These are phyloP conservation scores for Amphimallon solstitiale DNA, from an alignment of 2,888 invertebrate species.

Conservation along the genomic window DNA sequence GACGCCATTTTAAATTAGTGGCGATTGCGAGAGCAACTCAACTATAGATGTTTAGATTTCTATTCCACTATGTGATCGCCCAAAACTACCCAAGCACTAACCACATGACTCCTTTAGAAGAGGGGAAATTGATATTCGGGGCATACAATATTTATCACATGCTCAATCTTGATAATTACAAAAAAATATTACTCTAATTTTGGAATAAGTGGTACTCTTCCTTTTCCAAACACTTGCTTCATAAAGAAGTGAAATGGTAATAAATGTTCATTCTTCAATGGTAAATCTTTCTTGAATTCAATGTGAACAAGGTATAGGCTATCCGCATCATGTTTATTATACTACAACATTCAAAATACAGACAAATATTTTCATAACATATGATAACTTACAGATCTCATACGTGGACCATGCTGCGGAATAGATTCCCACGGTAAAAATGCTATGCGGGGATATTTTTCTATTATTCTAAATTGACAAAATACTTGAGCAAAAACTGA, in stretches of 20 bases:
- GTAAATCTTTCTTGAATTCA: conserved; percentile 69
- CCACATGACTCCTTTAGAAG: too few relatives aligned
- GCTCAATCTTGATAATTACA: neutral
- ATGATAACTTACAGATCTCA: conserved; percentile 18
- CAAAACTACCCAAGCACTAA: too few relatives aligned
- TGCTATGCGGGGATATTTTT: conserved; percentile 33
- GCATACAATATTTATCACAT: neutral
- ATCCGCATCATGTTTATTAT: conserved; percentile 64
- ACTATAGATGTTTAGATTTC: too few relatives aligned
- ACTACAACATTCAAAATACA: conserved; percentile 46
- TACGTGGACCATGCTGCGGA: neutral
- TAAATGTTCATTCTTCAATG: conserved; percentile 65
- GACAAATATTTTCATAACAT: neutral
- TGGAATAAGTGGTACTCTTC: conserved; percentile 73
- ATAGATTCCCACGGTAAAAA: conserved; percentile 36
- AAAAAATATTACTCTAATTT: conserved; percentile 74
- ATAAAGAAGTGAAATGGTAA: conserved; percentile 77
- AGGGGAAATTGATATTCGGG: too few relatives aligned
- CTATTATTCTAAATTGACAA: conserved; percentile 20
- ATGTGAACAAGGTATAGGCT: conserved; percentile 73
- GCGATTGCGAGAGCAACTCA: too few relatives aligned
- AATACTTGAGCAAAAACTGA: conserved; percentile 20
- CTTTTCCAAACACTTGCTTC: conserved; percentile 70
- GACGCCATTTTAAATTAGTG: too few relatives aligned
- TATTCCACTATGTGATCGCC: too few relatives aligned